A percentile compares a stretch with the other conserved stretches of the same genome.
These are phyloP conservation scores for Sander vitreus DNA, from an alignment of 2,113 vertebrate genomes.

Conservation along the genomic window DNA sequence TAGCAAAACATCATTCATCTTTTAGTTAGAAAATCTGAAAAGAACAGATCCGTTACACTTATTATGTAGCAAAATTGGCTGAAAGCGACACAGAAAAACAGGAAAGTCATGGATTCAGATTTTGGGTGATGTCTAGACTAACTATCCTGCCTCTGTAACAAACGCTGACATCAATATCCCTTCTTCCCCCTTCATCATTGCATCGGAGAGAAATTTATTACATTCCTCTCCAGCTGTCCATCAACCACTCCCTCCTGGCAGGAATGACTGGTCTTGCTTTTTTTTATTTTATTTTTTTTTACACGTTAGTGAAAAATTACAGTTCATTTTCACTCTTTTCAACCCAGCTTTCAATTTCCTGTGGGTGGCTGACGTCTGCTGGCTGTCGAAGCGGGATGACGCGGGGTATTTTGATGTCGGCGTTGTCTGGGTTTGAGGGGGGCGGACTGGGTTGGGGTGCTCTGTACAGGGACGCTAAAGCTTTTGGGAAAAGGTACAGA, in stretches of 20 bases:
- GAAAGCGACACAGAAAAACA: conserved; percentile 6
- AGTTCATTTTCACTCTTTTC: conserved; percentile 46
- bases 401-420: conserved; percentile 63
- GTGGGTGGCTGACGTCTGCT: conserved; percentile 67
- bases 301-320: conserved; percentile 43
- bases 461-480: conserved; percentile 52
- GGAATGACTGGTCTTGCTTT: conserved; percentile 24
- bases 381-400: conserved; percentile 43
- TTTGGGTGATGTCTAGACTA: background rate
- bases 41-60: background rate
- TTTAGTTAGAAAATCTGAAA: background rate
- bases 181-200: background rate
- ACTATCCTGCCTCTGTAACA: conserved; percentile 2
- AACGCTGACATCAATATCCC: conserved; percentile 43
- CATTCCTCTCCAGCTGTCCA: conserved; percentile 54
- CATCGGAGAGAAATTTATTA: conserved; percentile 52
- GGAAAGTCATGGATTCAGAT: background rate
- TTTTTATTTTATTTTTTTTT: background rate
- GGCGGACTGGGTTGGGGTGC: conserved; percentile 29
- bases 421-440: conserved; percentile 31
- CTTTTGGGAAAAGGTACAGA: conserved; percentile 58
- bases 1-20: background rate
- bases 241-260: conserved; percentile 51
- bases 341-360: conserved; percentile 66
- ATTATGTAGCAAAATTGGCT: background rate